These are phyloP conservation scores for Alectoris magna DNA, from an alignment of 2,797 vertebrate species.

Conservation along the genomic window DNA sequence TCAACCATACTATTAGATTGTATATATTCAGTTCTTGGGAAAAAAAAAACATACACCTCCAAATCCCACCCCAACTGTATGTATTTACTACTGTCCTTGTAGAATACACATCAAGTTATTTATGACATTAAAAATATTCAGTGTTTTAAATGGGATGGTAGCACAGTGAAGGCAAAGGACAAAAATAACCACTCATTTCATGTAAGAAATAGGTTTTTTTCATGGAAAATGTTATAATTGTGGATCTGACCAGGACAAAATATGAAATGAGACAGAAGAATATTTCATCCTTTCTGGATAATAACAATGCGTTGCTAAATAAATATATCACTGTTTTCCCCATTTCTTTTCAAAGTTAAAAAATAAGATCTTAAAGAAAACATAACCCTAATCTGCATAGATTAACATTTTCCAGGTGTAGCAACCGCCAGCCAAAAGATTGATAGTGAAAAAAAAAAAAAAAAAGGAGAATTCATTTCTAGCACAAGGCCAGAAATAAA, in stretches of 20 bases:
- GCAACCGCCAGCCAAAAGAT: background rate
- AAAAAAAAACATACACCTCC: background rate
- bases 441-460: background rate
- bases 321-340: background rate
- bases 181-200: background rate
- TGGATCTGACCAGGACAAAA: background rate
- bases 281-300: background rate
- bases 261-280: background rate
- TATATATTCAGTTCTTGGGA: background rate
- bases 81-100: constrained; percentile 2
- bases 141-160: background rate
- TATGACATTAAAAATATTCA: constrained; percentile 9
- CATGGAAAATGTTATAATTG: background rate
- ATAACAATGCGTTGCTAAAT: background rate
- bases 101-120: background rate
- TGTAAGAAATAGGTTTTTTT: background rate
- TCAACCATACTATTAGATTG: background rate
- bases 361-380: background rate
- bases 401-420: constrained; percentile 27
- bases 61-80: background rate
- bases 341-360: background rate
- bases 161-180: background rate
- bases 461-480: background rate
- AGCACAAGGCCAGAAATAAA: constrained; percentile 18
- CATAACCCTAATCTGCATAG: background rate